phyloP scores from a whole-genome alignment of 2,888 invertebrate species.

The Camponotus fellah region DNA sequence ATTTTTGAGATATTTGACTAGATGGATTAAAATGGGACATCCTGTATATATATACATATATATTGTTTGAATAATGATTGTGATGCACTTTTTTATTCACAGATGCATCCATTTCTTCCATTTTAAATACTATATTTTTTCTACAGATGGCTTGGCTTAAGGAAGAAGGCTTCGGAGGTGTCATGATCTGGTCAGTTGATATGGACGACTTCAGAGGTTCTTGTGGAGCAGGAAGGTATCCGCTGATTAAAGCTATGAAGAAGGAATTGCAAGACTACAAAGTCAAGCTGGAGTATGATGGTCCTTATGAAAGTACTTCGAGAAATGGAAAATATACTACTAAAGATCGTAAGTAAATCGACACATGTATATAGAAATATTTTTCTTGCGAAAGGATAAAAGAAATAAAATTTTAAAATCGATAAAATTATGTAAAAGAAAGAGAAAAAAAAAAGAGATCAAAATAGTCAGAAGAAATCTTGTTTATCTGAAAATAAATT shows the following conservation, averaged over 20 bases:
- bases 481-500: slow-evolving; percentile 26
- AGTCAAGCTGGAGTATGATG: slow-evolving; percentile 94
- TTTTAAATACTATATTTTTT: neutral
- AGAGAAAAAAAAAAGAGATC: neutral
- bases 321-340: slow-evolving; percentile 93
- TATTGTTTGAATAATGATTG: neutral
- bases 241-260: slow-evolving; percentile 94
- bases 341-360: slow-evolving; percentile 92
- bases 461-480: neutral
- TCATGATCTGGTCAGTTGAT: slow-evolving; percentile 98
- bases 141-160: slow-evolving; percentile 96
- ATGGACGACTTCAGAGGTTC: slow-evolving; percentile 98
- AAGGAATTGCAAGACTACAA: slow-evolving; percentile 94
- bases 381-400: neutral
- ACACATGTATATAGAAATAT: neutral
- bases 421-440: neutral
- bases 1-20: too few species aligned
- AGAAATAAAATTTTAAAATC: neutral
- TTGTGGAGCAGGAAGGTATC: slow-evolving; percentile 96
- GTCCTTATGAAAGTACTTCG: slow-evolving; percentile 93
- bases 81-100: neutral
- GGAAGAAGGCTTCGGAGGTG: slow-evolving; percentile 97
- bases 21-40: too few species aligned
- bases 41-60: too few species aligned
- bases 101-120: neutral